Evolutionary conservation across 2,888 invertebrate species (phyloP).

Genomic region (Drosophila acutilabella): DNA sequence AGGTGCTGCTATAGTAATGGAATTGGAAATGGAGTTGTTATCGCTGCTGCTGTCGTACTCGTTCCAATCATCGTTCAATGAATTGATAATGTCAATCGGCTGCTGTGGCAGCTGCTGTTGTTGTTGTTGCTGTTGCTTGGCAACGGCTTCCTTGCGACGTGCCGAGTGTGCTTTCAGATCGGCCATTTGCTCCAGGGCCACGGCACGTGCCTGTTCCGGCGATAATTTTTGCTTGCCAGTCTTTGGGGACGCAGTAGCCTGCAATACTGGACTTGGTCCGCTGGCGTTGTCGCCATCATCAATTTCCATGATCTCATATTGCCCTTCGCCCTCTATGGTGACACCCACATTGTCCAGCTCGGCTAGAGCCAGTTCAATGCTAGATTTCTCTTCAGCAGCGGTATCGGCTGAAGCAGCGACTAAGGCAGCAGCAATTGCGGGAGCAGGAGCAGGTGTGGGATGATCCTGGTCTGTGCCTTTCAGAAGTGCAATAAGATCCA

Average conservation of each 20-base stretch:
- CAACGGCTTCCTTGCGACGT: slow-evolving; percentile 71
- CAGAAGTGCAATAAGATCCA: slow-evolving; percentile 86
- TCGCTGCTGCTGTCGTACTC: slow-evolving; percentile 78
- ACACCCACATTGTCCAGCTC: slow-evolving; percentile 74
- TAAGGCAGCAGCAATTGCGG: background rate
- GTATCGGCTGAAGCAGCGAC: background rate
- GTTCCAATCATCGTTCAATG: slow-evolving; percentile 84
- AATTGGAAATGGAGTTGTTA: slow-evolving; percentile 19
- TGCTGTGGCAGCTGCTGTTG: slow-evolving; percentile 35
- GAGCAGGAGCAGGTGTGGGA: background rate
- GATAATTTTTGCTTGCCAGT: slow-evolving; percentile 63
- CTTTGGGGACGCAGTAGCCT: background rate
- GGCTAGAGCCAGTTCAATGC: slow-evolving; percentile 55
- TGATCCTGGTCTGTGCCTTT: slow-evolving; percentile 86
- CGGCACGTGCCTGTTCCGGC: slow-evolving; percentile 80
- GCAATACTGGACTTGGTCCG: slow-evolving; percentile 26
- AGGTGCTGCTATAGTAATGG: slow-evolving; percentile 8
- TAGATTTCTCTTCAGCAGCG: slow-evolving; percentile 27
- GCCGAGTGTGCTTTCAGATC: slow-evolving; percentile 58
- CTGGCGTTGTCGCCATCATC: slow-evolving; percentile 66
- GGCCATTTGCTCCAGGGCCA: slow-evolving; percentile 83
- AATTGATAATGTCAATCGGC: slow-evolving; percentile 73
- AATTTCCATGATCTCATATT: slow-evolving; percentile 83
- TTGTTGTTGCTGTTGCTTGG: slow-evolving; percentile 47
- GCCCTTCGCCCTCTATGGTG: slow-evolving; percentile 83